phyloP scores from a whole-genome alignment of 2,113 vertebrate genomes.

The Rhinopithecus roxellana region DNA sequence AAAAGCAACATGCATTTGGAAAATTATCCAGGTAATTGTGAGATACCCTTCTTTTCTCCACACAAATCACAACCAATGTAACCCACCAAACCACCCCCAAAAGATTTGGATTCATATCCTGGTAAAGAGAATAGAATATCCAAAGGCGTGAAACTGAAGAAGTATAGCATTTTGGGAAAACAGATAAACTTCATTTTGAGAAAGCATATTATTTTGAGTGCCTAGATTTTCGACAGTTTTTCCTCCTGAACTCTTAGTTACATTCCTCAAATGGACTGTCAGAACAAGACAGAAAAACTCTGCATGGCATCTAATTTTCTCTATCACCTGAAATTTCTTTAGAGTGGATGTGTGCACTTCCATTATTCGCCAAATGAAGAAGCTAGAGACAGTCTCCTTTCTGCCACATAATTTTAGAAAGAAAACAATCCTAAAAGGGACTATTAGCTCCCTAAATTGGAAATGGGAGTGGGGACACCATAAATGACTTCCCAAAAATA shows the following conservation, averaged over 20 bases:
- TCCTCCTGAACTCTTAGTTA: neutral
- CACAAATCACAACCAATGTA: neutral
- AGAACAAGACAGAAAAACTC: neutral
- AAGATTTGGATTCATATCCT: neutral
- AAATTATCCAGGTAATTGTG: neutral
- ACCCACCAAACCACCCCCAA: neutral
- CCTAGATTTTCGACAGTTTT: neutral
- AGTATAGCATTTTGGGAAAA: neutral
- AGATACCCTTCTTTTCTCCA: neutral
- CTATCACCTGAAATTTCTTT: neutral
- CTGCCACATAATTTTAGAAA: slow-evolving; percentile 22
- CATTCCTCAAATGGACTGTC: neutral
- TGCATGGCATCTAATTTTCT: neutral
- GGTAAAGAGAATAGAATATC: neutral
- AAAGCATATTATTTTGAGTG: neutral
- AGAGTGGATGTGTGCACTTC: neutral
- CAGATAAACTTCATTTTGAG: neutral
- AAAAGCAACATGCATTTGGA: neutral
- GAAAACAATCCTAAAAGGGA: slow-evolving; percentile 33
- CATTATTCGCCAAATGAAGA: neutral
- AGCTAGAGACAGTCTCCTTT: neutral
- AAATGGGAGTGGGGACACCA: slow-evolving; percentile 26
- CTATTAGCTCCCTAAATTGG: slow-evolving; percentile 31
- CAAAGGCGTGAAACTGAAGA: neutral
- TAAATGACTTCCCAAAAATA: slow-evolving; percentile 46